Conservation (phyloP, 2,797 vertebrate species). For the Columba guinea region DNA sequence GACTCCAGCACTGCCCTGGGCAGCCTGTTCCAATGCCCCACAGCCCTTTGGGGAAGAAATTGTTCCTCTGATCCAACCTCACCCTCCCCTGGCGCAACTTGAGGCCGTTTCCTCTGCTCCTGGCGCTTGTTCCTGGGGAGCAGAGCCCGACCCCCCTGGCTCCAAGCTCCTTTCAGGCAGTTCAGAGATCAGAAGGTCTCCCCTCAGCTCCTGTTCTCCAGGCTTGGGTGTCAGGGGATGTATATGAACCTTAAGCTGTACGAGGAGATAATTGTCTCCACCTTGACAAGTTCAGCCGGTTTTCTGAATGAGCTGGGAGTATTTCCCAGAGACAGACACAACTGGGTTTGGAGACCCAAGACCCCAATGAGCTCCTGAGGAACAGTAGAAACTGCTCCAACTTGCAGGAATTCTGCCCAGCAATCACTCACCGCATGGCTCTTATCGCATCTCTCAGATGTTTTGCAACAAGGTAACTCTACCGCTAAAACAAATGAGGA, state of each 20-base stretch:
- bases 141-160: too few relatives aligned
- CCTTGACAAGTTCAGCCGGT: not conserved
- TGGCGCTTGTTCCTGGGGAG: too few relatives aligned
- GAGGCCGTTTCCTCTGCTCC: too few relatives aligned
- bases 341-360: not conserved
- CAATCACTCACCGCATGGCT: fast-evolving
- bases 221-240: fast-evolving
- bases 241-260: not conserved
- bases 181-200: too few relatives aligned
- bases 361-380: fast-evolving
- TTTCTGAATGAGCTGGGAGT: not conserved
- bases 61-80: too few relatives aligned
- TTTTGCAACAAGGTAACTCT: not conserved
- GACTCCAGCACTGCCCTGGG: too few relatives aligned
- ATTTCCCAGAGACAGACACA: not conserved
- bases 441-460: fast-evolving
- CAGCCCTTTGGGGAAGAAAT: too few relatives aligned
- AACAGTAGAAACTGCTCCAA: not conserved
- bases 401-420: not conserved
- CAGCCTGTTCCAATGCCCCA: too few relatives aligned
- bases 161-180: too few relatives aligned
- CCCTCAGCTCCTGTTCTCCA: too few relatives aligned
- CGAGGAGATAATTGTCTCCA: not conserved
- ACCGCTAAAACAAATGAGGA: not conserved
- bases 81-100: too few relatives aligned